Conservation (phyloP, 2,113 vertebrate species). For the Pomatorhinus ruficollis region DNA sequence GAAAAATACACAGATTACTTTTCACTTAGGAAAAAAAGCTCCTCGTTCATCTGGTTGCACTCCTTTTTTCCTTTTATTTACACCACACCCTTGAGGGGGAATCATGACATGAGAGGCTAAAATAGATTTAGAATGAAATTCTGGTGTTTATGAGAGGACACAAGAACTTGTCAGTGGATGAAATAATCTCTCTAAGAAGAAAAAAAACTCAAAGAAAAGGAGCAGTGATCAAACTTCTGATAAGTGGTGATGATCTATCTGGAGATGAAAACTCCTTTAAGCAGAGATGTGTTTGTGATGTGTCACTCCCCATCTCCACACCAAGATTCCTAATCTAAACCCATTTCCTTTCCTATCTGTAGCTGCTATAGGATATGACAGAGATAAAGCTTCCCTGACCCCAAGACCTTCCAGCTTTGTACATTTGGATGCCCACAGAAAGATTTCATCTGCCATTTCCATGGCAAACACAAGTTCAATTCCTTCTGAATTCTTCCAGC, state of each 20-base stretch:
- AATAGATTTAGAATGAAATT: background rate
- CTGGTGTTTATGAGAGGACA: background rate
- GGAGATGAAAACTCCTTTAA: background rate
- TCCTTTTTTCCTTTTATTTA: background rate
- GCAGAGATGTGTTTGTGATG: background rate
- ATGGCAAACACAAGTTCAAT: background rate
- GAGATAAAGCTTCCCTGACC: background rate
- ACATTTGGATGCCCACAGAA: background rate
- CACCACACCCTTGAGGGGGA: background rate
- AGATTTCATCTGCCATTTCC: background rate
- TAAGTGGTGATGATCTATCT: background rate
- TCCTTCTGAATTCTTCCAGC: background rate
- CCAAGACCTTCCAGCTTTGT: background rate
- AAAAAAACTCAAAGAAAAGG: background rate
- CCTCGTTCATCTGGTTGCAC: background rate
- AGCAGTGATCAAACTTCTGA: background rate
- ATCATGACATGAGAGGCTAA: background rate
- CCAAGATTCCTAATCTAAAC: background rate
- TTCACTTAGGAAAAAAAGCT: background rate
- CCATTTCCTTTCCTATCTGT: background rate
- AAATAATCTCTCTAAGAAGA: background rate
- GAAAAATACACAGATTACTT: constrained; percentile 13
- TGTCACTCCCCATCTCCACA: background rate
- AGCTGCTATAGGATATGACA: background rate
- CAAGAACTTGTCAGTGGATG: background rate